Conservation (phyloP, 2,888 invertebrate genomes). For the Phyllotreta cruciferae region DNA sequence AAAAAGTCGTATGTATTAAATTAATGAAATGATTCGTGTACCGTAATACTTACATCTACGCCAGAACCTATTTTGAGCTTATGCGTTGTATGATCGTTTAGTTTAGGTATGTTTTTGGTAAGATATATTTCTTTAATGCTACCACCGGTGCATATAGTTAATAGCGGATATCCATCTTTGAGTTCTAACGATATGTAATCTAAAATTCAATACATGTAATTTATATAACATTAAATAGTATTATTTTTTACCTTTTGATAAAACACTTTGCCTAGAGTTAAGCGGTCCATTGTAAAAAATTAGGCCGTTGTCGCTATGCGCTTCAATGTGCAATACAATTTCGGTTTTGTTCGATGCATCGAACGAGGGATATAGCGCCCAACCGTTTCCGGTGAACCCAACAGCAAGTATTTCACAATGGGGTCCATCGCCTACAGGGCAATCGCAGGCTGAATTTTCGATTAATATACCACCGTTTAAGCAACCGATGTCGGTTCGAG, state of each 20-base stretch:
- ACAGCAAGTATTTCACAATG: slow-evolving; percentile 89
- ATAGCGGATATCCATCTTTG: slow-evolving; percentile 79
- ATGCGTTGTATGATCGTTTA: slow-evolving; percentile 88
- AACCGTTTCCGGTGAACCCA: slow-evolving; percentile 89
- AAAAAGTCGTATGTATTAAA: too few species aligned
- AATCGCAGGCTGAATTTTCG: slow-evolving; percentile 74
- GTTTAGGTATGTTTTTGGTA: slow-evolving; percentile 65
- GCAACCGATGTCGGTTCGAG: slow-evolving; percentile 46
- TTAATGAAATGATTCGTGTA: too few species aligned
- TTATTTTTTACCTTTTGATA: slow-evolving; percentile 68
- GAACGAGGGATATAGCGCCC: slow-evolving; percentile 90
- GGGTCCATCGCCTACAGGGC: slow-evolving; percentile 81
- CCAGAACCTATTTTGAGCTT: slow-evolving; percentile 80
- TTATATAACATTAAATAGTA: neutral
- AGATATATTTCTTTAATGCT: slow-evolving; percentile 75
- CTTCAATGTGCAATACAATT: slow-evolving; percentile 81
- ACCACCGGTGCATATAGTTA: slow-evolving; percentile 88
- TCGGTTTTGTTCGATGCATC: slow-evolving; percentile 85
- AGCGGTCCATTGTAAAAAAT: slow-evolving; percentile 90
- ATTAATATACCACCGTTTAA: slow-evolving; percentile 64
- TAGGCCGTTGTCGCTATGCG: slow-evolving; percentile 79
- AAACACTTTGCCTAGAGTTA: slow-evolving; percentile 64
- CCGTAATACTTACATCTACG: slow-evolving; percentile 48
- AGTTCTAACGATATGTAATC: slow-evolving; percentile 94
- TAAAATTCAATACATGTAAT: slow-evolving; percentile 49